These are phyloP conservation scores for Cacatua alba DNA, from an alignment of 2,113 vertebrate species.

Conservation along the genomic window DNA sequence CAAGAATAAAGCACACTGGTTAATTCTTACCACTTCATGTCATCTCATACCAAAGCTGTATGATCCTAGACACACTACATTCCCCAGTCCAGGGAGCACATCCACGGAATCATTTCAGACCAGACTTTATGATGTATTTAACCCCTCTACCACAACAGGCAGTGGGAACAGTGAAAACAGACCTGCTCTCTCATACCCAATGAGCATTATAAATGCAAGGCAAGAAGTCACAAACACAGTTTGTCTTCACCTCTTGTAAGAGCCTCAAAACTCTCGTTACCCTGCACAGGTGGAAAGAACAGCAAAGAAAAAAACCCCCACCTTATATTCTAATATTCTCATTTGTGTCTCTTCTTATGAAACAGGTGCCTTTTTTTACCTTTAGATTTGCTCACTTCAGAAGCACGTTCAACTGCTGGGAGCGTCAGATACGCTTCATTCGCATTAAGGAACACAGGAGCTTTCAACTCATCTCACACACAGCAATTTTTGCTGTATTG, in stretches of 20 bases:
- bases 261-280: neutral
- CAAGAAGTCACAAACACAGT: neutral
- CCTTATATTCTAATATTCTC: neutral
- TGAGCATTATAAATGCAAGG: neutral
- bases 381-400: constrained; percentile 25
- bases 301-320: neutral
- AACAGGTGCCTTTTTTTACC: constrained; percentile 18
- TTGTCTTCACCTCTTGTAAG: neutral
- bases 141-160: neutral
- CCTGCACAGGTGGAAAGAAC: neutral
- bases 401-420: neutral
- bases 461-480: neutral
- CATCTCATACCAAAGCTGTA: neutral
- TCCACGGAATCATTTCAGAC: neutral
- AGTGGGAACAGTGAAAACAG: neutral
- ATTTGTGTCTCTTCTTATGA: neutral
- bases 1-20: neutral
- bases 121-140: neutral
- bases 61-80: neutral
- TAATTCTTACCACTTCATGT: neutral
- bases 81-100: neutral
- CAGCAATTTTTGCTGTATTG: neutral
- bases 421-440: constrained; percentile 39
- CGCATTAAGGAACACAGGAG: neutral
- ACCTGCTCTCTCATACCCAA: neutral